A percentile compares a stretch with the other conserved stretches of the same genome.
Conservation (phyloP, 2,888 invertebrate species). For the Anodontia alba region DNA sequence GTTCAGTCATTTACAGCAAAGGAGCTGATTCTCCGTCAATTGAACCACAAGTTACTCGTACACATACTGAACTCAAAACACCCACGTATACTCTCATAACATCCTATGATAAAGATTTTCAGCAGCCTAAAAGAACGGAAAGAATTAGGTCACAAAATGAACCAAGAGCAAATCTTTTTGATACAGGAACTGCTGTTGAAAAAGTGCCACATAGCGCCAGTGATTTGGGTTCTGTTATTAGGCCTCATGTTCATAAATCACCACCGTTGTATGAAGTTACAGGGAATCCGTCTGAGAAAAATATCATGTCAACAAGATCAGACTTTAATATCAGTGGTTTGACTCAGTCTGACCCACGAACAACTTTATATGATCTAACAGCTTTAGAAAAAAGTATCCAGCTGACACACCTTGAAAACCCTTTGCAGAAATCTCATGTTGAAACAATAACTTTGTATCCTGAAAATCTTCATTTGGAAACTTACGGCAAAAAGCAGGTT, state of each 20-base stretch:
- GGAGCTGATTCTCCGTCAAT: not conserved
- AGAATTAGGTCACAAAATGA: not conserved
- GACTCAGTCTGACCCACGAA: not conserved
- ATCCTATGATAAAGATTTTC: not conserved
- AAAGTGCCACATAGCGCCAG: not conserved
- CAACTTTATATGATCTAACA: not conserved
- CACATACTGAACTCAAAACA: conserved; percentile 7
- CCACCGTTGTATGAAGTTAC: not conserved
- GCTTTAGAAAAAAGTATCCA: not conserved
- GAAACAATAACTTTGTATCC: not conserved
- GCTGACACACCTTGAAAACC: not conserved
- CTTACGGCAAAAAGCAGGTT: not conserved
- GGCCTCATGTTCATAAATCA: not conserved
- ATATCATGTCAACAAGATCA: not conserved
- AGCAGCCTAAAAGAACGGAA: not conserved
- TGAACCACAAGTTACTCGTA: not conserved
- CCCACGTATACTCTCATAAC: not conserved
- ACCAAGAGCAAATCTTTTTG: not conserved
- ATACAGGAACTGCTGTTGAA: not conserved
- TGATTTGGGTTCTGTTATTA: not conserved
- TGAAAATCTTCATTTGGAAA: not conserved
- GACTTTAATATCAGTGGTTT: not conserved
- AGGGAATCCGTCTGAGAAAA: not conserved
- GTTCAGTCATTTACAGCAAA: not conserved
- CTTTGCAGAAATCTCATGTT: not conserved